A percentile compares a stretch with the other conserved stretches of the same genome.
Conservation (phyloP, 1,140 invertebrate species). For the Calephelis virginiensis region DNA sequence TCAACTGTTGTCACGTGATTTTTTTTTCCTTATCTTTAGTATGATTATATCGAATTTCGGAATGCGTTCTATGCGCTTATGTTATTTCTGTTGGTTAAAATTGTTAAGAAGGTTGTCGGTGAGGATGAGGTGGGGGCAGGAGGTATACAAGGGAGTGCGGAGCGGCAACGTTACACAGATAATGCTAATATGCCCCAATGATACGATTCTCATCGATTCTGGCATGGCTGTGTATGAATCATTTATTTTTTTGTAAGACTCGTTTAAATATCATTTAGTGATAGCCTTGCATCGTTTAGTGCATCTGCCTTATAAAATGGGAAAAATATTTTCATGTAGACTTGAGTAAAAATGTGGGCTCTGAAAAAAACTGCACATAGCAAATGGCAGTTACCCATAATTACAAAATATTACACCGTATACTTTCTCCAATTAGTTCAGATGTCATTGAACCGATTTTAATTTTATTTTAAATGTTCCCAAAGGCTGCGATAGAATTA, state of each 20-base stretch:
- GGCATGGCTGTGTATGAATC: neutral
- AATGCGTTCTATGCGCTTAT: conserved; percentile 37
- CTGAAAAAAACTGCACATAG: no score
- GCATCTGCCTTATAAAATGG: no score
- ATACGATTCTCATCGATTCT: conserved; percentile 35
- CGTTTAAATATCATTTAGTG: conserved; percentile 7
- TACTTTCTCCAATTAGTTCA: no score
- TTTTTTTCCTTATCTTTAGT: conserved; percentile 58
- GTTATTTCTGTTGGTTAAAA: conserved; percentile 45
- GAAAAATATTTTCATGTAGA: no score
- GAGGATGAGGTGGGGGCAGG: conserved; percentile 60
- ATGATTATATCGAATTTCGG: conserved; percentile 47
- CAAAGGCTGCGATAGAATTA: no score
- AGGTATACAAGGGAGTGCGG: conserved; percentile 64
- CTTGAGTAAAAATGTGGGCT: no score
- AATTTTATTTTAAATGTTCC: no score
- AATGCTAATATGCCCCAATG: conserved; percentile 58
- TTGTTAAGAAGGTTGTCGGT: conserved; percentile 46
- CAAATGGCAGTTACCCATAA: no score
- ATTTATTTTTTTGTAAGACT: conserved; percentile 14
- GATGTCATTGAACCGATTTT: no score
- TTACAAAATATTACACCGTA: no score
- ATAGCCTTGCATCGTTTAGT: neutral
- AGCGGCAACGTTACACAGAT: conserved; percentile 61
- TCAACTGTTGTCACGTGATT: conserved; percentile 51